These are phyloP conservation scores for Microtus pennsylvanicus DNA, from an alignment of 2,113 vertebrate genomes.

Conservation along the genomic window DNA sequence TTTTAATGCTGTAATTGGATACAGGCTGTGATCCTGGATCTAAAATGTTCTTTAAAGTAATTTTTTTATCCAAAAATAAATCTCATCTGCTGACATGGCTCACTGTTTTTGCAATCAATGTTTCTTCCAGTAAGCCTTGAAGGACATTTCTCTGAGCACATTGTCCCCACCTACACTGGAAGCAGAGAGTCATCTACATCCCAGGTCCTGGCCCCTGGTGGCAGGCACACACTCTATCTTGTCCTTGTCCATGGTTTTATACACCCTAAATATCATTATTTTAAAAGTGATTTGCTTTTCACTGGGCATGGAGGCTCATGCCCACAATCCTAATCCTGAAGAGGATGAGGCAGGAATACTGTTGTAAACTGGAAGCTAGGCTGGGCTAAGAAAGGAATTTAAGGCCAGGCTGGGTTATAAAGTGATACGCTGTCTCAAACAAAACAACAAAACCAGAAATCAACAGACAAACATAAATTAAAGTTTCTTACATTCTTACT, in stretches of 20 bases:
- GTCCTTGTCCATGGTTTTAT: background rate
- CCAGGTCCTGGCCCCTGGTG: background rate
- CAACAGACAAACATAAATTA: background rate
- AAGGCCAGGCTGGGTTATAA: background rate
- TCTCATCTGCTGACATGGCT: conserved; percentile 9
- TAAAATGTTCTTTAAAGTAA: conserved; percentile 25
- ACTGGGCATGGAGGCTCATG: too few species aligned
- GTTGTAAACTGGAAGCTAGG: background rate
- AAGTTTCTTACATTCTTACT: background rate
- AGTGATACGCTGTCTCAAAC: background rate
- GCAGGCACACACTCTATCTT: background rate
- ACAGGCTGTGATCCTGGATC: background rate
- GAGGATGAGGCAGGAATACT: background rate
- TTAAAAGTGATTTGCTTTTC: conserved; percentile 27
- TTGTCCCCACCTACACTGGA: background rate
- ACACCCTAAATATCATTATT: background rate
- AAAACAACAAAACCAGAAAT: background rate
- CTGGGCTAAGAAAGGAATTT: background rate
- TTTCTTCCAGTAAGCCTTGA: background rate
- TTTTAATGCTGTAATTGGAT: background rate
- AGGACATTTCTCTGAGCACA: background rate
- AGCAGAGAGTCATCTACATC: background rate
- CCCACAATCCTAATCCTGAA: background rate
- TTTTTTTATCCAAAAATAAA: conserved; percentile 49
- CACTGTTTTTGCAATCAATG: background rate